Percentiles rank a stretch among this genome's conserved stretches.
Conservation (phyloP, 1,140 invertebrate genomes). For the Catajapyx aquilonaris region DNA sequence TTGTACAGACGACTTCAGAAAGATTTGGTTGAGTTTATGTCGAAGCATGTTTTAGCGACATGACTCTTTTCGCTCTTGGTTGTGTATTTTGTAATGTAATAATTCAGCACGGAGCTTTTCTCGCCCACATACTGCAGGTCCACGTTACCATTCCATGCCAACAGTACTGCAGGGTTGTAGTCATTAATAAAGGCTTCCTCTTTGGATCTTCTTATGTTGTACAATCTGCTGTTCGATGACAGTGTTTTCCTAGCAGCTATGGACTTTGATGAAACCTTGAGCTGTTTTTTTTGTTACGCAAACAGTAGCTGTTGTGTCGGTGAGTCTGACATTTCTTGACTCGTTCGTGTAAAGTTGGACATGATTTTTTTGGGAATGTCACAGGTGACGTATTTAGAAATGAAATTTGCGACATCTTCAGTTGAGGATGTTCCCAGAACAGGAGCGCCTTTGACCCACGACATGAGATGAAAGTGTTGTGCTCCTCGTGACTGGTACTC, state of each 20-base stretch:
- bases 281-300: too few relatives aligned
- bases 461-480: slow-evolving; percentile 17
- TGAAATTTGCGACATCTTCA: slow-evolving; percentile 17
- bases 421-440: slow-evolving; percentile 6
- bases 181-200: slow-evolving; percentile 10
- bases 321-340: background rate
- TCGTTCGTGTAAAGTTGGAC: too few relatives aligned
- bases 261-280: too few relatives aligned
- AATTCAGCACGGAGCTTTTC: slow-evolving; percentile 15
- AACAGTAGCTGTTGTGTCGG: slow-evolving; percentile 1
- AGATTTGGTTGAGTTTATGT: slow-evolving; percentile 11
- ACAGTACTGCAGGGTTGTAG: slow-evolving; percentile 11
- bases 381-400: slow-evolving; percentile 12
- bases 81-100: slow-evolving; percentile 15
- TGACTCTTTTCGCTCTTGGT: slow-evolving; percentile 7
- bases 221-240: too few relatives aligned
- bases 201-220: too few relatives aligned
- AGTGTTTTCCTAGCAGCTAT: background rate
- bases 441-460: slow-evolving; percentile 17
- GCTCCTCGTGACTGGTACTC: slow-evolving; percentile 16
- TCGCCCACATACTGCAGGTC: slow-evolving; percentile 16
- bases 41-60: slow-evolving; percentile 7
- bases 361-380: too few relatives aligned
- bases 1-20: too few relatives aligned
- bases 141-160: slow-evolving; percentile 13